phyloP scores from a whole-genome alignment of 2,113 vertebrate species.

The Otolemur garnettii region DNA sequence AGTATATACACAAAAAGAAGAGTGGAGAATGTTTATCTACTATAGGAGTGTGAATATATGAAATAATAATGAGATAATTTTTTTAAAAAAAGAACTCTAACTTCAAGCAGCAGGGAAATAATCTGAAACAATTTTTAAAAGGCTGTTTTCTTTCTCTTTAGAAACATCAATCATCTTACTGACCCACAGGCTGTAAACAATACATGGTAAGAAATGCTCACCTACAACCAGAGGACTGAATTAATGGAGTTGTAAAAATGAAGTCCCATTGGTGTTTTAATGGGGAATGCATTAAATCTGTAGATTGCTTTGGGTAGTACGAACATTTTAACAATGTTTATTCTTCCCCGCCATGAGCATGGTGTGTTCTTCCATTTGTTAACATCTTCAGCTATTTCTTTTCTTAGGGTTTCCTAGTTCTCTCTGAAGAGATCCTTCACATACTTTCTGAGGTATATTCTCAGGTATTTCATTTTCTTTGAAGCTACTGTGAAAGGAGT shows the following conservation, averaged over 20 bases:
- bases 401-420: no score
- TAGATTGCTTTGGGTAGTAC: no score
- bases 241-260: background rate
- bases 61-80: slow-evolving; percentile 71
- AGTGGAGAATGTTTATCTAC: slow-evolving; percentile 66
- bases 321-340: no score
- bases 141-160: slow-evolving; percentile 61
- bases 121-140: slow-evolving; percentile 59
- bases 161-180: slow-evolving; percentile 62
- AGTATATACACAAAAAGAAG: slow-evolving; percentile 68
- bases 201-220: background rate
- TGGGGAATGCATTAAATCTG: no score
- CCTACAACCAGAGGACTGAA: background rate
- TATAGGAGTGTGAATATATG: slow-evolving; percentile 63
- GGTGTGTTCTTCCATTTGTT: no score
- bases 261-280: background rate
- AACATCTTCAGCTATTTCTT: no score
- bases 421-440: no score
- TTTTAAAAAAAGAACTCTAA: slow-evolving; percentile 60
- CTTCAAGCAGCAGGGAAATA: slow-evolving; percentile 51
- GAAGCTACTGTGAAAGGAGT: no score
- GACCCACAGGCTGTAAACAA: slow-evolving; percentile 22
- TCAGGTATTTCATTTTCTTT: no score
- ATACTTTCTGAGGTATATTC: no score
- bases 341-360: no score